These are phyloP conservation scores for Acanthiza pusilla DNA, from an alignment of 2,797 vertebrate genomes.

Conservation along the genomic window DNA sequence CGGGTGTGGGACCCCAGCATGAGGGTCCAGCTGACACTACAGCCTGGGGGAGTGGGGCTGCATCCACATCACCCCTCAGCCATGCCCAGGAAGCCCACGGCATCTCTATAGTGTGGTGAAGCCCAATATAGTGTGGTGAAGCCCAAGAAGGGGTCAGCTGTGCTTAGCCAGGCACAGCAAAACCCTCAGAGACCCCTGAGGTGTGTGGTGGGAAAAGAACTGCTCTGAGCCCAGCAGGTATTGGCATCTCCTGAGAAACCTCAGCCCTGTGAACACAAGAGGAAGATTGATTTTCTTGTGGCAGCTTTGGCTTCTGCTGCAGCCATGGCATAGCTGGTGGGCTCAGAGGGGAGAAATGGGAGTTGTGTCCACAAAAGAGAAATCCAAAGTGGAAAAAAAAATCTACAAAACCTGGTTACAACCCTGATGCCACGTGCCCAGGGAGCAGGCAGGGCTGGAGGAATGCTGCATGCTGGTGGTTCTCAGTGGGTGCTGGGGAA, in stretches of 20 bases:
- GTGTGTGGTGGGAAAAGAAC: background rate
- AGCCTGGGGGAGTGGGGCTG: rapidly evolving
- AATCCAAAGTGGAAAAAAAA: background rate
- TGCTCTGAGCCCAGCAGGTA: background rate
- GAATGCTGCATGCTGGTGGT: background rate
- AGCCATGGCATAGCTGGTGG: background rate
- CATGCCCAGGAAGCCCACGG: rapidly evolving
- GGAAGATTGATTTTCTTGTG: background rate
- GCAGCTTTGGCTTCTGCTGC: slow-evolving; percentile 1
- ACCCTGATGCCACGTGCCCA: rapidly evolving
- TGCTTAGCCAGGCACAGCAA: rapidly evolving
- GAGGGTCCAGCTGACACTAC: background rate
- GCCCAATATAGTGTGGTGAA: rapidly evolving
- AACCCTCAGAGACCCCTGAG: background rate
- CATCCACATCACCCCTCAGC: background rate
- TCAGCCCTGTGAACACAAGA: background rate
- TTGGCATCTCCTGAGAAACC: background rate
- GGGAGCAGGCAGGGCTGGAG: background rate
- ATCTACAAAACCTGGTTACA: background rate
- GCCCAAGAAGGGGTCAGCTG: rapidly evolving
- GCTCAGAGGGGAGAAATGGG: background rate
- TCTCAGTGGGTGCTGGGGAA: background rate
- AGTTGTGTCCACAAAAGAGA: background rate
- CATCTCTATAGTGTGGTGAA: background rate
- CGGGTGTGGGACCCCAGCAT: rapidly evolving